Percentiles rank a stretch among this genome's conserved stretches.
Evolutionary conservation across 2,888 invertebrate species (phyloP).

Genomic region (Spodoptera picta): DNA sequence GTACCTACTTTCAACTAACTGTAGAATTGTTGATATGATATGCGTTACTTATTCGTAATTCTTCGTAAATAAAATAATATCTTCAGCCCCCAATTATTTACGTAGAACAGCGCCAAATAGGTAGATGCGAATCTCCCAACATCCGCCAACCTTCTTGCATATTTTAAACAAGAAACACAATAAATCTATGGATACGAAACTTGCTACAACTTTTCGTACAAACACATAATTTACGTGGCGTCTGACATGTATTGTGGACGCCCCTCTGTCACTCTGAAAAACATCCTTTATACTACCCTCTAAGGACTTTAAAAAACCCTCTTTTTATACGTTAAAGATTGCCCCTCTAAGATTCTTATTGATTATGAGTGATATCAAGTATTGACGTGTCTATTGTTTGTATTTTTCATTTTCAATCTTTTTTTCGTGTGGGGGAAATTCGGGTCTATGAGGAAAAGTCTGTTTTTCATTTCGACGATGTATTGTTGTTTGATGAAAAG

Average conservation of each 20-base stretch:
- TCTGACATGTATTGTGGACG: slow-evolving; percentile 58
- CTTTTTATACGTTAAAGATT: slow-evolving; percentile 63
- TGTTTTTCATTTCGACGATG: background rate
- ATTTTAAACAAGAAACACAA: slow-evolving; percentile 55
- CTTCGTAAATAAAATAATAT: no score
- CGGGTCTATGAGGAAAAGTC: background rate
- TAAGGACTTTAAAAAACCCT: slow-evolving; percentile 65
- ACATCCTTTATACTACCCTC: slow-evolving; percentile 64
- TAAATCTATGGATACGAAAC: slow-evolving; percentile 56
- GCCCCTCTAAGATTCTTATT: slow-evolving; percentile 62
- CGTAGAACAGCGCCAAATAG: no score
- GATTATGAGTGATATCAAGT: slow-evolving; percentile 63
- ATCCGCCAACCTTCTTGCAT: slow-evolving; percentile 25
- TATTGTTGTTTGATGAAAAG: no score
- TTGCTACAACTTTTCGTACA: slow-evolving; percentile 52
- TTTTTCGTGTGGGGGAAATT: background rate
- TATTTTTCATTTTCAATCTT: slow-evolving; percentile 39
- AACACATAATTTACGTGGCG: slow-evolving; percentile 59
- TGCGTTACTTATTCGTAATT: no score
- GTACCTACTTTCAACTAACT: no score
- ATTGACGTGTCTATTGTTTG: slow-evolving; percentile 51
- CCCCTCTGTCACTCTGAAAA: slow-evolving; percentile 64
- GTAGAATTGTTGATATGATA: no score
- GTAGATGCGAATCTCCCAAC: no score
- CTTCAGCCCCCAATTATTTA: no score